These are phyloP conservation scores for Nymphalis polychloros DNA, from an alignment of 2,888 invertebrate genomes.

Conservation along the genomic window DNA sequence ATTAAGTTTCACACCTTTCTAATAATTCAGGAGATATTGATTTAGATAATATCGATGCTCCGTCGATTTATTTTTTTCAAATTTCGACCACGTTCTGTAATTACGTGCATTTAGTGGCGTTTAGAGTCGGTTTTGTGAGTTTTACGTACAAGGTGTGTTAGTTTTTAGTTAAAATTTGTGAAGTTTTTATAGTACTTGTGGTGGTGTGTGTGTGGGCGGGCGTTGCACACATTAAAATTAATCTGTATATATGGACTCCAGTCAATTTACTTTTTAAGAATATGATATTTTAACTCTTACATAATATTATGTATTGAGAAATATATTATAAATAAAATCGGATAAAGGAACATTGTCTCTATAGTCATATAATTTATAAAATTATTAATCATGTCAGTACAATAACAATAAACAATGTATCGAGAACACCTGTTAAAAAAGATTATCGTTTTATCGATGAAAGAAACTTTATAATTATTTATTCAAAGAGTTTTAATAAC, in stretches of 20 bases:
- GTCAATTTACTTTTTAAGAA: not conserved
- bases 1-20: constrained; percentile 44
- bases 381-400: not conserved
- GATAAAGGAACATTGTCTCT: not conserved
- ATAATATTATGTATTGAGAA: not conserved
- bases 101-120: constrained; percentile 54
- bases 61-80: constrained; percentile 48
- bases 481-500: constrained; percentile 4
- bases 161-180: constrained; percentile 16
- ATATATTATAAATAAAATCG: not conserved
- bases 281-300: too few relatives aligned
- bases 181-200: not conserved
- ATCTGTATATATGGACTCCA: not conserved
- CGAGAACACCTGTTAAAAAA: not conserved
- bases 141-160: constrained; percentile 47
- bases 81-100: constrained; percentile 51
- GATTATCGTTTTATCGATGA: not conserved
- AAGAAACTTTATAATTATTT: not conserved
- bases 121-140: constrained; percentile 44
- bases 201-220: not conserved
- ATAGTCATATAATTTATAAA: not conserved
- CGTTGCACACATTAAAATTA: not conserved
- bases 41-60: constrained; percentile 69
- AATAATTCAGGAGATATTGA: constrained; percentile 56
- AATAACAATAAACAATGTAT: not conserved